A percentile compares a stretch with the other conserved stretches of the same genome.
Conservation (phyloP, 2,113 vertebrate genomes). For the Cinclus mexicanus region DNA sequence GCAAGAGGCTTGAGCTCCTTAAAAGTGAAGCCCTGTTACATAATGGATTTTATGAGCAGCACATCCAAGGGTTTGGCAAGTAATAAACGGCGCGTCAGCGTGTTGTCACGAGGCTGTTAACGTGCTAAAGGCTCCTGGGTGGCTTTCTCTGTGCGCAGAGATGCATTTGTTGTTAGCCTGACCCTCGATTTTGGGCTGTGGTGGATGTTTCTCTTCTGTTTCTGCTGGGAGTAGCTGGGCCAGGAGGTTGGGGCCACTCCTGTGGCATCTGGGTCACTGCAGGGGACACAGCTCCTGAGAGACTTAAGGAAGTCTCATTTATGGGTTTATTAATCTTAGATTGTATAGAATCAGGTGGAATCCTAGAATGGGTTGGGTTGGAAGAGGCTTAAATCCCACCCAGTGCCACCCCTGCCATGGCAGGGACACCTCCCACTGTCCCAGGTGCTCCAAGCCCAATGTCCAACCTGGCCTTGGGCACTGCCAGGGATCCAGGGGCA, state of each 20-base stretch:
- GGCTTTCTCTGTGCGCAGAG: neutral
- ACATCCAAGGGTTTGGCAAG: neutral
- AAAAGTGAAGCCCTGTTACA: neutral
- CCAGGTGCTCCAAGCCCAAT: neutral
- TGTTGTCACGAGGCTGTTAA: neutral
- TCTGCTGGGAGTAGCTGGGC: rapidly evolving
- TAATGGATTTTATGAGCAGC: neutral
- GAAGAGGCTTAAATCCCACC: rapidly evolving
- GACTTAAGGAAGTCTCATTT: no score
- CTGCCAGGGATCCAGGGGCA: neutral
- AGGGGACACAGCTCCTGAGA: neutral
- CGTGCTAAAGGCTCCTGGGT: neutral
- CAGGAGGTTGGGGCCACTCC: rapidly evolving
- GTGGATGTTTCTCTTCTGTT: rapidly evolving
- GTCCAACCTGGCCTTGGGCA: neutral
- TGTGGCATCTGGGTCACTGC: rapidly evolving
- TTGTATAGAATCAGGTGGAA: neutral
- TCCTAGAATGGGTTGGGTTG: neutral
- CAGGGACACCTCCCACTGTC: neutral
- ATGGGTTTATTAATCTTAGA: neutral
- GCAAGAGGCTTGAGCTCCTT: neutral
- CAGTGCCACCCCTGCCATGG: neutral
- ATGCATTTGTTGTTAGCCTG: neutral
- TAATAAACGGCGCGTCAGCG: neutral
- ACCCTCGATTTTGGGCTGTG: rapidly evolving